Evolutionary conservation across 2,113 vertebrate species (phyloP), one percentile per base, ranked within the genome.

Genomic region (Anhinga rufa): DNA sequence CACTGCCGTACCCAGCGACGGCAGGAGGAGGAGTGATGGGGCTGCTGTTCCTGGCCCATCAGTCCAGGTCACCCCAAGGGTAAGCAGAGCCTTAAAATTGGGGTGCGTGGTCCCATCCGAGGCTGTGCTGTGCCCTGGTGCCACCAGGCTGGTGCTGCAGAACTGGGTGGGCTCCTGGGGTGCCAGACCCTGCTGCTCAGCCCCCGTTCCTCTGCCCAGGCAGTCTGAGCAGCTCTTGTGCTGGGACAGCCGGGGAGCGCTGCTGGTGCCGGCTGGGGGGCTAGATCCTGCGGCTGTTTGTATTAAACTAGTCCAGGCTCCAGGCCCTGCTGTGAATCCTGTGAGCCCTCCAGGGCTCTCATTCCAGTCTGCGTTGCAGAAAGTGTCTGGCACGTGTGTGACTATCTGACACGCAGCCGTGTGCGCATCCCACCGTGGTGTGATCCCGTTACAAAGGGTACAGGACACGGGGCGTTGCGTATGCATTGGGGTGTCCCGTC

Each of bases 1-100:
- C 0, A 4, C 40, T 25, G 4, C 60, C 0, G 2, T 38, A 1
- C 34, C 22, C 4, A 0, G 26, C 0, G 20, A 25, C 2, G 40
- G 10, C 5, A 4, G 49, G 48, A 44, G 26, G 38, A 60, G 54
- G 24, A 36, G 58, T 14, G 52, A 48, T 22, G n/a, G 75, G 51
- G 32, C 42, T 69, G 46, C 34, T n/a, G 15, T 0, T 25, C 17
- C 74, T 26, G 34, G 21, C 26, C 54, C 40, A 2, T 8, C 25
- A 12, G 49, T 8, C 24, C 78, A 10, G 75, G 55, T 40, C 61
- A 9, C 25, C 29, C 69, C 26, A 6, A 20, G 65, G 70, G 32
- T 31, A 17, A 66, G 80, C n/a, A 15, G 70, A 75, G n/a, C 62
- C 62, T 40, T 32, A 8, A 14, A 28, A 7, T 0, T 2, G 51